A percentile compares a stretch with the other conserved stretches of the same genome.
Evolutionary conservation across 37 sponge, comb jelly and placozoan genomes (phyloP).

Genomic region (Geodia barretti): DNA sequence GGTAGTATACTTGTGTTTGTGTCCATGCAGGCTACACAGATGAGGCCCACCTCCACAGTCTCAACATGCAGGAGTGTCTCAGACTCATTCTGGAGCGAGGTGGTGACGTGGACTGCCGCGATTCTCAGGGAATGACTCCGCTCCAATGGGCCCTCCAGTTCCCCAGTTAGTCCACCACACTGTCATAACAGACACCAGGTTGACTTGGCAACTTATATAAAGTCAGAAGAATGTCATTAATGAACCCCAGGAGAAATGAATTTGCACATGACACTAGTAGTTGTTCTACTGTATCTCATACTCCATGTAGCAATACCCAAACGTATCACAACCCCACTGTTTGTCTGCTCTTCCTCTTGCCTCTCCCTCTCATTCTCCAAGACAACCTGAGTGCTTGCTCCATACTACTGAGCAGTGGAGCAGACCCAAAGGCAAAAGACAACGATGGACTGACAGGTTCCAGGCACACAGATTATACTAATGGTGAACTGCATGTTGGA

Average conservation of each 20-base stretch:
- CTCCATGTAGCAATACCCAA: too few species aligned
- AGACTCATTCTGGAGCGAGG: slow-evolving; percentile 53
- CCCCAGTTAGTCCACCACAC: slow-evolving; percentile 51
- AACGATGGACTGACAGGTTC: slow-evolving; percentile 49
- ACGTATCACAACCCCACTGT: too few species aligned
- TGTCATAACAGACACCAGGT: too few species aligned
- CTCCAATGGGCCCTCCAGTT: slow-evolving; percentile 75
- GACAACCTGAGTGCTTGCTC: slow-evolving; percentile 54
- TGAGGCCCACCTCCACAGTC: slow-evolving; percentile 9
- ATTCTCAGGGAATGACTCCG: slow-evolving; percentile 47
- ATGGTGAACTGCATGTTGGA: not conserved
- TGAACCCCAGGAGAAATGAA: too few species aligned
- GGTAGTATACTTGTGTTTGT: too few species aligned
- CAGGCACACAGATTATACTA: not conserved
- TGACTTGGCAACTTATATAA: too few species aligned
- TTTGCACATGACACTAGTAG: too few species aligned
- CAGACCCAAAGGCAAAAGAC: slow-evolving; percentile 65
- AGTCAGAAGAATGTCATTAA: too few species aligned
- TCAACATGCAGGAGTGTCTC: slow-evolving; percentile 34
- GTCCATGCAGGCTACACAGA: slow-evolving; percentile 22
- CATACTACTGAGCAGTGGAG: slow-evolving; percentile 53
- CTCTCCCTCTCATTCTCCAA: not conserved
- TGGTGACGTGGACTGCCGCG: slow-evolving; percentile 39
- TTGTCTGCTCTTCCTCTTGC: too few species aligned
- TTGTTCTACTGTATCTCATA: too few species aligned